Evolutionary conservation across 2,888 invertebrate genomes (phyloP), one percentile per base, ranked within the genome.

Genomic region (Balanococcus diminutus): DNA sequence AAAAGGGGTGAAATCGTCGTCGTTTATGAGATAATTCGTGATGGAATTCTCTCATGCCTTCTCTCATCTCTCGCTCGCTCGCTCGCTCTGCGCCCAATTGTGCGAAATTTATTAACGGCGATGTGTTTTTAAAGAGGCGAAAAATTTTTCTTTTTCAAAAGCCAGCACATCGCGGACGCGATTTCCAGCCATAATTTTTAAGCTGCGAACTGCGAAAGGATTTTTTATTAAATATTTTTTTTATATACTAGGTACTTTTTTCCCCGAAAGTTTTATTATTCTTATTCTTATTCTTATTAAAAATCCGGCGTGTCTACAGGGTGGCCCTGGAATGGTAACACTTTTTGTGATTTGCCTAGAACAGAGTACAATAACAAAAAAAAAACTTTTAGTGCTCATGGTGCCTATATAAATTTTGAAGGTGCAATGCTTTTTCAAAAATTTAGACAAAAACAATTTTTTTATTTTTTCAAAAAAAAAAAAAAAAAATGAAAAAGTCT

Each of bases 11-110:
- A 61, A 61, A 75, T n/a, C 67, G 36, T 75, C 67, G 36, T 42
- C 84, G 72, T 84, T 84, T 67, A 67, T 32, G 67, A 84, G 67
- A 84, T 84, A 84, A 84, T 84, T 84, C 84, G 84, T 84, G 84
- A 84, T 46, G 84, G 84, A 84, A 84, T 84, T 84, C 84, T 39
- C 72, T 16, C n/a, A 9, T 28, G 3, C 22, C 22, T 67, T 4
- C 39, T 42, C 39, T 5, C 39, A 42, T 11, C 11, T 1, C 11
- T 42, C 39, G 16, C 46, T 46, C 46, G 46, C 14, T n/a, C n/a
- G n/a, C 46, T 46, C n/a, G 4, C n/a, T 46, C 46, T 16, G 8
- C 36, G 46, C 72, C 32, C 72, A 72, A 72, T 72, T 72, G 72
- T 72, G 25, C 72, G 72, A 72, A 72, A 72, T 72, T 72, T 72